These are phyloP conservation scores for Xyliphius kryptos DNA, from an alignment of 2,113 vertebrate species.

Conservation along the genomic window DNA sequence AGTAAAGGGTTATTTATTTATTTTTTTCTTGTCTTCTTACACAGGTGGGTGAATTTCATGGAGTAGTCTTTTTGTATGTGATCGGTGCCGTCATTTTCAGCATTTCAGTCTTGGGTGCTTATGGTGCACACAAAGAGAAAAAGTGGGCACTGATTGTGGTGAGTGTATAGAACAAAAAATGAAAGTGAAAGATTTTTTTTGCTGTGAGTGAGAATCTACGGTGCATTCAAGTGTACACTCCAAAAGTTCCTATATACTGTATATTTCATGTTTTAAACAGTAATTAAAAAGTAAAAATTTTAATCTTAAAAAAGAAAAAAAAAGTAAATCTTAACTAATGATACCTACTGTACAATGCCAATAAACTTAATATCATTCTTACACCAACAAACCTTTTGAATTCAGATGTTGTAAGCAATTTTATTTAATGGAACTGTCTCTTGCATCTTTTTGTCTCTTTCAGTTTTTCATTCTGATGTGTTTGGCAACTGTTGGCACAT, in stretches of 20 bases:
- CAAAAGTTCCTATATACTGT: neutral
- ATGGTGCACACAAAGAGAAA: conserved; percentile 19
- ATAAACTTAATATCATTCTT: neutral
- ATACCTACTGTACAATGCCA: too few species aligned
- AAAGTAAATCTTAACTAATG: too few species aligned
- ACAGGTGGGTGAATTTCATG: neutral
- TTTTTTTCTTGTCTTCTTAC: neutral
- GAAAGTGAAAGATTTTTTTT: neutral
- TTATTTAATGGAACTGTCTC: neutral
- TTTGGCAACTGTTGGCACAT: neutral
- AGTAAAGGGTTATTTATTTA: too few species aligned
- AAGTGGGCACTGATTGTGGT: conserved; percentile 29
- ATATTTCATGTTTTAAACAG: too few species aligned
- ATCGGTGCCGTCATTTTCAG: conserved; percentile 1
- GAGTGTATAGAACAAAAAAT: neutral
- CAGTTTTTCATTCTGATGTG: conserved; percentile 21
- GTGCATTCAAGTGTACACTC: neutral
- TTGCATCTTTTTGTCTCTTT: neutral
- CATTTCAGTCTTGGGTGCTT: conserved; percentile 16
- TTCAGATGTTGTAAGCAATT: neutral
- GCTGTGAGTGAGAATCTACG: neutral
- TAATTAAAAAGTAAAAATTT: neutral
- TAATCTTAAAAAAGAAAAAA: too few species aligned
- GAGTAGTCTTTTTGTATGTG: neutral
- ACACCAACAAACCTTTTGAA: neutral